These are phyloP conservation scores for Willisornis vidua DNA, from an alignment of 2,113 vertebrate genomes.

Conservation along the genomic window DNA sequence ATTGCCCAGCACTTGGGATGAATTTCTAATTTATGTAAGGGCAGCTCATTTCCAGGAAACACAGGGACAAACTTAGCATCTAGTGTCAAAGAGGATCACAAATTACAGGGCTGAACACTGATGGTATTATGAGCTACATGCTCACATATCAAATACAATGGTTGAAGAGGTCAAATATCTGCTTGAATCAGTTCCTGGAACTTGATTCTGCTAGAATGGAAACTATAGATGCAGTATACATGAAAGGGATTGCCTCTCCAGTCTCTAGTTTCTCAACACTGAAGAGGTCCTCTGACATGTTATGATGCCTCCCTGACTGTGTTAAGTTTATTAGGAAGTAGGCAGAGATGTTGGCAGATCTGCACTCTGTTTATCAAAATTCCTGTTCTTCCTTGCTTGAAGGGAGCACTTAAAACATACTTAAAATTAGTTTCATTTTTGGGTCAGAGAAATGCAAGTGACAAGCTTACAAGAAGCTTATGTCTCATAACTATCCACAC, in stretches of 20 bases:
- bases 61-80: not conserved
- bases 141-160: not conserved
- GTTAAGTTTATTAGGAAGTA: not conserved
- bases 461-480: not conserved
- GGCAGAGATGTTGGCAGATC: not conserved
- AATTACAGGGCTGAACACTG: not conserved
- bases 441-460: not conserved
- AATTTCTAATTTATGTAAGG: not conserved
- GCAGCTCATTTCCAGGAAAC: not conserved
- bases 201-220: not conserved
- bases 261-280: not conserved
- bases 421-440: not conserved
- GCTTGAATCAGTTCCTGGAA: not conserved
- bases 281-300: not conserved
- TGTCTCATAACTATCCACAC: not conserved
- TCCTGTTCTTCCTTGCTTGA: not conserved
- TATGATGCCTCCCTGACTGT: not conserved
- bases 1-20: not conserved
- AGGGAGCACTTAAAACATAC: not conserved
- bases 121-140: rapidly evolving
- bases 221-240: rapidly evolving
- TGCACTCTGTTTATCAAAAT: not conserved
- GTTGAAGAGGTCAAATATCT: not conserved
- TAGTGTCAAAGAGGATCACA: not conserved
- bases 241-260: not conserved